Percentiles rank a stretch among this genome's conserved stretches.
These are phyloP conservation scores for Ylistrum balloti DNA, from an alignment of 1,140 invertebrate genomes.

Conservation along the genomic window DNA sequence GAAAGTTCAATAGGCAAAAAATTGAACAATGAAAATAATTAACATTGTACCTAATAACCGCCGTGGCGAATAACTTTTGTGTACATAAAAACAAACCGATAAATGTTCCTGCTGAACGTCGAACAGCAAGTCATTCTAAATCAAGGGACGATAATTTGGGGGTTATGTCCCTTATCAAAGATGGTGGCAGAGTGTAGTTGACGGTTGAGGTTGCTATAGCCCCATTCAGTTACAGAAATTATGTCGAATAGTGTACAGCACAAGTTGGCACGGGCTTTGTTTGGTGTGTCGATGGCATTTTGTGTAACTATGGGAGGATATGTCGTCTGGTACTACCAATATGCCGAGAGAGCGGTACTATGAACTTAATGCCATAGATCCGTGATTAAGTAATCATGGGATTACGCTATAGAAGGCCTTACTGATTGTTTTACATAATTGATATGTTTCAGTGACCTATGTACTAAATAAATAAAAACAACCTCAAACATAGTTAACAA, in stretches of 20 bases:
- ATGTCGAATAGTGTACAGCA: neutral
- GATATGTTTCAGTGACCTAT: no score
- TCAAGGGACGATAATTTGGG: neutral
- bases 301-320: neutral
- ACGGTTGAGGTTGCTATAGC: neutral
- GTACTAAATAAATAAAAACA: no score
- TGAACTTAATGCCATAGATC: no score
- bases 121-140: neutral
- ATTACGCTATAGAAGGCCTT: no score
- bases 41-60: no score
- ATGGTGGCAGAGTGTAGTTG: neutral
- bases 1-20: no score
- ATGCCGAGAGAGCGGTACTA: slow-evolving; percentile 46
- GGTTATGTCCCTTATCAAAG: neutral
- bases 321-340: slow-evolving; percentile 34
- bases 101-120: neutral
- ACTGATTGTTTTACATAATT: no score
- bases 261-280: neutral
- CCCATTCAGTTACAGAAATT: neutral
- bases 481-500: no score
- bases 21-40: no score
- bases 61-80: no score
- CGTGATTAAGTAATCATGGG: no score
- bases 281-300: slow-evolving; percentile 36
- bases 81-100: no score